Evolutionary conservation across 2,113 vertebrate species (phyloP).

Genomic region (Rana temporaria): DNA sequence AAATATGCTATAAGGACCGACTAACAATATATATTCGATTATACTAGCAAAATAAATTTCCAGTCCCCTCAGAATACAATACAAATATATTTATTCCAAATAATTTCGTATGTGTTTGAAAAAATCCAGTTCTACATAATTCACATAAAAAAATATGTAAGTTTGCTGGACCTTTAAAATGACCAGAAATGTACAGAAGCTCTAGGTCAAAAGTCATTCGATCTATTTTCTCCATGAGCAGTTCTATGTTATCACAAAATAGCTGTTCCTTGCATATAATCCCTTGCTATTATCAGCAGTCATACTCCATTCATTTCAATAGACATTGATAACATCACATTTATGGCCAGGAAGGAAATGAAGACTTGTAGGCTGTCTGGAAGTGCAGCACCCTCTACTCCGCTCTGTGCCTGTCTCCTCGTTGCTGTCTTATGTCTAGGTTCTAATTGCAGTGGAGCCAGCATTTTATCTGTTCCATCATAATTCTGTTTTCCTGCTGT

Average conservation of each 20-base stretch:
- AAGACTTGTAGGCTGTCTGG: constrained; percentile 3
- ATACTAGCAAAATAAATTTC: too few species aligned
- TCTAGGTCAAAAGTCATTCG: neutral
- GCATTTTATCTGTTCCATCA: constrained; percentile 42
- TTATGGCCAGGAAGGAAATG: constrained; percentile 5
- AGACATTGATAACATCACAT: constrained; percentile 31
- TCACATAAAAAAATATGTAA: too few species aligned
- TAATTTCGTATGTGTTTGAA: too few species aligned
- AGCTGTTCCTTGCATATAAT: neutral
- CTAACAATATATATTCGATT: too few species aligned
- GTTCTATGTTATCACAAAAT: neutral
- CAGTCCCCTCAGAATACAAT: too few species aligned
- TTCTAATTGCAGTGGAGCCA: constrained; percentile 27
- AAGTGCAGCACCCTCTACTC: neutral
- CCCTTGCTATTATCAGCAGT: constrained; percentile 6
- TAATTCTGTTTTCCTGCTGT: constrained; percentile 40
- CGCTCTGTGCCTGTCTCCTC: constrained; percentile 5
- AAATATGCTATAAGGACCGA: too few species aligned
- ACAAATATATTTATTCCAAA: too few species aligned
- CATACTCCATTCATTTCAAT: constrained; percentile 35
- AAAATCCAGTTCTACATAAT: too few species aligned
- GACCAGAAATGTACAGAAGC: too few species aligned
- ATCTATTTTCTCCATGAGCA: neutral
- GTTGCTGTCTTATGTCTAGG: constrained; percentile 15
- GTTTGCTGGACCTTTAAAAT: too few species aligned